phyloP scores from a whole-genome alignment of 2,797 vertebrate genomes.

The Lophotriccus pileatus region DNA sequence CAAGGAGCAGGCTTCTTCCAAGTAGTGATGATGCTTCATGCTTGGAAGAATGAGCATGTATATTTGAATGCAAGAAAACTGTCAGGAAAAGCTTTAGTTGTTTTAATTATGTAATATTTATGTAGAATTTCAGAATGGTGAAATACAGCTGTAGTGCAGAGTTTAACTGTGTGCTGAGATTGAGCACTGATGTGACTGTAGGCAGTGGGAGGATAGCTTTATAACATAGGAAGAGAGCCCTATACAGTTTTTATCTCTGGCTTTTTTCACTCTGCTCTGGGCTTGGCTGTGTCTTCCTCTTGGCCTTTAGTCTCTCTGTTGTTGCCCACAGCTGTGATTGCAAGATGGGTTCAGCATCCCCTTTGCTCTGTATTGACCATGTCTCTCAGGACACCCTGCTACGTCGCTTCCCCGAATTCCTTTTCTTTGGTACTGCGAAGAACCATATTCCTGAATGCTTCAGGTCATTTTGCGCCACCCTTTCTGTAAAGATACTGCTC shows the following conservation, averaged over 20 bases:
- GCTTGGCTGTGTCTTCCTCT: not conserved
- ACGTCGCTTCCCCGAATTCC: rapidly evolving
- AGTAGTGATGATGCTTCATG: not conserved
- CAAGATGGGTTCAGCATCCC: rapidly evolving
- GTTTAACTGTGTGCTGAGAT: not conserved
- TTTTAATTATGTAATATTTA: not conserved
- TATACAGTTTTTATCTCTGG: not conserved
- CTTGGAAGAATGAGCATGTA: not conserved
- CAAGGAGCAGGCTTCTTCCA: not conserved
- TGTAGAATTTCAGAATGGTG: not conserved
- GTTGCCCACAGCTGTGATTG: not conserved
- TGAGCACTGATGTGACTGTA: not conserved
- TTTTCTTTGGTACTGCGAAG: not conserved
- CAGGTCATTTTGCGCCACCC: not conserved
- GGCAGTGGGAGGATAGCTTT: not conserved
- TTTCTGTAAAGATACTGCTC: not conserved
- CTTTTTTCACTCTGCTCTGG: not conserved
- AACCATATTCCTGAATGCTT: not conserved
- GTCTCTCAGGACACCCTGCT: not conserved
- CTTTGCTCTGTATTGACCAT: not conserved
- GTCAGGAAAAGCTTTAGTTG: not conserved
- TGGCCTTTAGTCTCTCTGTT: not conserved
- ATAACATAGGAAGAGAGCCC: not conserved
- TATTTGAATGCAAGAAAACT: not conserved
- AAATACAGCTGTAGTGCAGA: not conserved